Evolutionary conservation across 2,113 vertebrate genomes (phyloP).

Genomic region (Osmerus mordax): DNA sequence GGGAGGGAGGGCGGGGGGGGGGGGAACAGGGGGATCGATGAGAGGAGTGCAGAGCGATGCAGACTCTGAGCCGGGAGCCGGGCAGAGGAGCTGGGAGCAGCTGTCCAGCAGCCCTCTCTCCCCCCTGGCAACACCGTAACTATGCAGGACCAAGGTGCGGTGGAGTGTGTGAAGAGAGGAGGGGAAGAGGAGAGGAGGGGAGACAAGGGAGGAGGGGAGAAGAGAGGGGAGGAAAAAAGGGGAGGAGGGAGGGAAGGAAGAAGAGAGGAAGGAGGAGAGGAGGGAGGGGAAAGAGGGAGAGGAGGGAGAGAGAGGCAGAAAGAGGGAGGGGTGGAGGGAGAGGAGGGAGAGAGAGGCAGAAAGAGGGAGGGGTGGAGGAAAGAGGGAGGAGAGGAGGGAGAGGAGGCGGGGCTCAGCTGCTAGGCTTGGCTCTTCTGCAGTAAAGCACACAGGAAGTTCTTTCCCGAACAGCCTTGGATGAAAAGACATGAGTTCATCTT

Average conservation of each 20-base stretch:
- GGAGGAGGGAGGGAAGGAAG: neutral
- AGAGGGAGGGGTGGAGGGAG: too few species aligned
- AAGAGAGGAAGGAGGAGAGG: neutral
- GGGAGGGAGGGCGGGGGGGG: neutral
- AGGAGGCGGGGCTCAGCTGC: slow-evolving; percentile 24
- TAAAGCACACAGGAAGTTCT: slow-evolving; percentile 36
- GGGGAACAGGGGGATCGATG: slow-evolving; percentile 30
- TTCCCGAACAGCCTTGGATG: slow-evolving; percentile 5
- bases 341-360: slow-evolving; percentile 5
- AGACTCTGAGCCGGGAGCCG: slow-evolving; percentile 1
- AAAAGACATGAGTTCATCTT: slow-evolving; percentile 11
- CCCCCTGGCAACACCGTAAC: slow-evolving; percentile 23
- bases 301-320: slow-evolving; percentile 3
- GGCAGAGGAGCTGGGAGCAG: slow-evolving; percentile 9
- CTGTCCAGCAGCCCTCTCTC: slow-evolving; percentile 18
- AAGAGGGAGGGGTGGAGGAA: neutral
- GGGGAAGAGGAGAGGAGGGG: neutral
- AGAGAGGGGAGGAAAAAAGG: slow-evolving; percentile 19
- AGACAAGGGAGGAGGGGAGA: neutral
- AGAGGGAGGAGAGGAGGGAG: slow-evolving; percentile 2
- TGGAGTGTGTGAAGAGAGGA: slow-evolving; percentile 40
- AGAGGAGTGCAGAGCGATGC: slow-evolving; percentile 22
- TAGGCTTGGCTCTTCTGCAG: slow-evolving; percentile 58
- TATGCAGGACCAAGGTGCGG: slow-evolving; percentile 43
- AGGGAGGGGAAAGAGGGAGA: too few species aligned